Conservation (phyloP, 1,140 invertebrate species). For the Hydropsyche tenuis region DNA sequence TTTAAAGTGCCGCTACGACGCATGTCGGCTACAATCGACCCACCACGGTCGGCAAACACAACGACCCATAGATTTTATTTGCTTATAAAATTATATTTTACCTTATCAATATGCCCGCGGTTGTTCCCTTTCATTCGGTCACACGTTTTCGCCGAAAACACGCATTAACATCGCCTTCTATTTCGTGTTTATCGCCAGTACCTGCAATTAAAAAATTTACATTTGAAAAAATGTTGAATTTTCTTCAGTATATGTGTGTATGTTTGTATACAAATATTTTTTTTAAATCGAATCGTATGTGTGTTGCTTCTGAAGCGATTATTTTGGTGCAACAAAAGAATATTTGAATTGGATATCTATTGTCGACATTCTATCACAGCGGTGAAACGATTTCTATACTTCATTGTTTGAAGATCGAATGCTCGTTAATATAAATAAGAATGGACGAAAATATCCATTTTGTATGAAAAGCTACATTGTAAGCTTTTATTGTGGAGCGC, state of each 20-base stretch:
- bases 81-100: slow-evolving; percentile 43
- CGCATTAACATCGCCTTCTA: not conserved
- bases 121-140: not conserved
- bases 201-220: slow-evolving; percentile 12
- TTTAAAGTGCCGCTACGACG: slow-evolving; percentile 33
- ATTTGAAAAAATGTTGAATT: no score
- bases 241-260: no score
- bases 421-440: not conserved
- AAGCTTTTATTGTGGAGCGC: slow-evolving; percentile 9
- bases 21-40: slow-evolving; percentile 41
- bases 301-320: no score
- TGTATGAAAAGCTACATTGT: slow-evolving; percentile 14
- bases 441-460: slow-evolving; percentile 6
- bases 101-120: slow-evolving; percentile 33
- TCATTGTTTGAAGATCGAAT: slow-evolving; percentile 2
- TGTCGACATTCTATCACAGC: slow-evolving; percentile 4
- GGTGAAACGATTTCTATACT: not conserved
- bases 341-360: no score
- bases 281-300: no score
- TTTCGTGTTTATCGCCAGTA: not conserved
- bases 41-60: slow-evolving; percentile 37
- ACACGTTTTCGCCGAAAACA: slow-evolving; percentile 26
- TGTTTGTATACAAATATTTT: no score
- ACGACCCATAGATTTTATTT: slow-evolving; percentile 41
- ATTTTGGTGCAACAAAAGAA: no score